Evolutionary conservation across 2,113 vertebrate species (phyloP).

Genomic region (cattle (Bos taurus)): DNA sequence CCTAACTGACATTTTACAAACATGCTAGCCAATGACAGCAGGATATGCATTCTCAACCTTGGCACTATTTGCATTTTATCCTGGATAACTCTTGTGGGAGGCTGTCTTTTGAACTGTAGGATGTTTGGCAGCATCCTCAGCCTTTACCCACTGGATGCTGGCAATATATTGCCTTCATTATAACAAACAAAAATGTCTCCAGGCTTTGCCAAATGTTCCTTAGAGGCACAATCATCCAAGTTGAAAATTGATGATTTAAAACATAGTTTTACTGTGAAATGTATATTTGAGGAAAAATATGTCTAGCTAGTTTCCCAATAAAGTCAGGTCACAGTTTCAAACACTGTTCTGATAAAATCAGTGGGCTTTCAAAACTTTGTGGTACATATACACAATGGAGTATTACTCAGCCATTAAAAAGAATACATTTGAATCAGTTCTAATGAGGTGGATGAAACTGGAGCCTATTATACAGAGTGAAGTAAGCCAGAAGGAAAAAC

Average conservation of each 20-base stretch:
- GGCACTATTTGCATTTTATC: background rate
- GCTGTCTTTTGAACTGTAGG: background rate
- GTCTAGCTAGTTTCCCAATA: background rate
- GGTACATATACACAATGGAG: no score
- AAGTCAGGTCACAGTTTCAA: background rate
- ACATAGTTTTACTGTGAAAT: background rate
- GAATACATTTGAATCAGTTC: no score
- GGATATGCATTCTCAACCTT: background rate
- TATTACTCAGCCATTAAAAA: no score
- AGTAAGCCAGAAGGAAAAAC: no score
- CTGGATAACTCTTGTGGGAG: background rate
- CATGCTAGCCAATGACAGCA: background rate
- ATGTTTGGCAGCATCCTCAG: background rate
- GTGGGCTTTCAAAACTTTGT: background rate
- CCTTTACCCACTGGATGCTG: background rate
- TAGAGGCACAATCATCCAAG: background rate
- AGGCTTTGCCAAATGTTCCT: background rate
- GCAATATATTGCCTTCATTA: background rate
- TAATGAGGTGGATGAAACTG: no score
- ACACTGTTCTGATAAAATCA: background rate
- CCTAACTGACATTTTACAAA: background rate
- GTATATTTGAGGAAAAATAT: background rate
- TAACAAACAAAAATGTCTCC: background rate
- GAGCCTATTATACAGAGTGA: no score
- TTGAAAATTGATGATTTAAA: background rate